Percentiles rank a stretch among this genome's conserved stretches.
phyloP scores from a whole-genome alignment of 2,113 vertebrate species.

The Corythornis vintsioides region DNA sequence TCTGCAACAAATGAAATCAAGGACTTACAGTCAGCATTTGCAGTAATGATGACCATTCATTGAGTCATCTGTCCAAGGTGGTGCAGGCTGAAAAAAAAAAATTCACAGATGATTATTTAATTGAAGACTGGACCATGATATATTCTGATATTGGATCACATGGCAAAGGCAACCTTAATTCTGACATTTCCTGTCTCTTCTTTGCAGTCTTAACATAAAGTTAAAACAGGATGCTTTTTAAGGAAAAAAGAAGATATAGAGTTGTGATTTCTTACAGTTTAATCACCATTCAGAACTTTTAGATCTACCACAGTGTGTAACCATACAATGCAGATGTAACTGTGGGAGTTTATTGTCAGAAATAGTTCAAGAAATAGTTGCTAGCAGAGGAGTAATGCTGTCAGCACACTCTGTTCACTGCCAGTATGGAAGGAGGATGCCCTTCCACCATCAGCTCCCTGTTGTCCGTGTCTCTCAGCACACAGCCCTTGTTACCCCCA shows the following conservation, averaged over 20 bases:
- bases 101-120: neutral
- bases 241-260: neutral
- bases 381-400: neutral
- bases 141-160: neutral
- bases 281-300: neutral
- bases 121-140: neutral
- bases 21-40: neutral
- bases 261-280: neutral
- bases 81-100: neutral
- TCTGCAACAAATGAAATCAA: neutral
- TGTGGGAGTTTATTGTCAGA: neutral
- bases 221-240: neutral
- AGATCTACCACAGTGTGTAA: neutral
- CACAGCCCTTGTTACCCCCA: neutral
- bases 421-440: neutral
- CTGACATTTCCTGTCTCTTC: conserved; percentile 39
- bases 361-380: neutral
- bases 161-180: conserved; percentile 53
- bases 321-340: neutral
- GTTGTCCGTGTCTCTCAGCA: neutral
- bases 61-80: neutral
- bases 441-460: neutral
- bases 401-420: neutral
- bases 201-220: conserved; percentile 19
- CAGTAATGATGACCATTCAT: neutral